phyloP scores from a whole-genome alignment of 2,113 vertebrate genomes.

The Coptodon bakossiorum region DNA sequence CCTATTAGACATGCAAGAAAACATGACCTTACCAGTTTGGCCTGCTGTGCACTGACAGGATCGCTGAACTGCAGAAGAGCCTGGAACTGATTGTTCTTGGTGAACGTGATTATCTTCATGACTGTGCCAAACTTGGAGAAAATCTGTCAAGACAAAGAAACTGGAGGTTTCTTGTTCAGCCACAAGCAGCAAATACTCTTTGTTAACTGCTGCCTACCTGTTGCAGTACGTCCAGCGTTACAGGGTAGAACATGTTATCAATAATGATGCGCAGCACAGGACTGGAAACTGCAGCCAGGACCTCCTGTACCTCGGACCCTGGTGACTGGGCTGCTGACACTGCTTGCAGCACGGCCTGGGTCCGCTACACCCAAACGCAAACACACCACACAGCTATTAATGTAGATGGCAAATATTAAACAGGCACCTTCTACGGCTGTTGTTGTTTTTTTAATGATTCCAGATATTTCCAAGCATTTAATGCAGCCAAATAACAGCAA shows the following conservation, averaged over 20 bases:
- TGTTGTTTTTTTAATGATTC: background rate
- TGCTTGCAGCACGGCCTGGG: constrained; percentile 86
- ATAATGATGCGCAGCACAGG: constrained; percentile 97
- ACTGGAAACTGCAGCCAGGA: constrained; percentile 85
- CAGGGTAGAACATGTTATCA: constrained; percentile 99
- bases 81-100: constrained; percentile 99
- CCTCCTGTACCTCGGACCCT: constrained; percentile 83
- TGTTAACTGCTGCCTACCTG: constrained; percentile 70
- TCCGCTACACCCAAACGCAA: constrained; percentile 68
- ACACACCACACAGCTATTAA: background rate
- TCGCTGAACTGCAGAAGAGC: constrained; percentile 94
- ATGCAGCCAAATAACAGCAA: background rate
- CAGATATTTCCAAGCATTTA: background rate
- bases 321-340: constrained; percentile 86
- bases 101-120: constrained; percentile 99
- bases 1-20: background rate
- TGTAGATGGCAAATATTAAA: background rate
- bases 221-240: constrained; percentile 95
- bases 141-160: constrained; percentile 74
- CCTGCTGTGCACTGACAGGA: constrained; percentile 90
- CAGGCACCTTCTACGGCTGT: background rate
- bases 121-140: constrained; percentile 99
- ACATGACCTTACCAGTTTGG: constrained; percentile 83
- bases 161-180: background rate
- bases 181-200: background rate